These are phyloP conservation scores for Creontiades dilutus DNA, from an alignment of 2,888 invertebrate species.

Conservation along the genomic window DNA sequence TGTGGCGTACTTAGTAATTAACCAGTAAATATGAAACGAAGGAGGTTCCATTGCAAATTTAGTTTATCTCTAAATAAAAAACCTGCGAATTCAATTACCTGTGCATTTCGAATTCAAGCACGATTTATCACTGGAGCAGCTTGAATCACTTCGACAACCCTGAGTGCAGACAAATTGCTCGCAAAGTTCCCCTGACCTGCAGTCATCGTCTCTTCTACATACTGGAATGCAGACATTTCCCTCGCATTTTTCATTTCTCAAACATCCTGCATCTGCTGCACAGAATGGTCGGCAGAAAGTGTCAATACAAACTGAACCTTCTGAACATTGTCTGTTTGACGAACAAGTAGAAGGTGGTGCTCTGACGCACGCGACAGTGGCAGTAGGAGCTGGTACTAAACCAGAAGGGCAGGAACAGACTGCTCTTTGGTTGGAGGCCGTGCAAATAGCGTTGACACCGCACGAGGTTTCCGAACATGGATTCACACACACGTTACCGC, in stretches of 20 bases:
- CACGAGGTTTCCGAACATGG: slow-evolving; percentile 88
- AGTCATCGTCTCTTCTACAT: slow-evolving; percentile 91
- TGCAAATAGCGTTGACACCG: slow-evolving; percentile 90
- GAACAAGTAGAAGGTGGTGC: slow-evolving; percentile 87
- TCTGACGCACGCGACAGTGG: slow-evolving; percentile 89
- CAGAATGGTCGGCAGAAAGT: slow-evolving; percentile 86
- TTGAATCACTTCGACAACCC: slow-evolving; percentile 90
- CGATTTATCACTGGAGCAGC: slow-evolving; percentile 86
- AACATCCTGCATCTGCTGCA: slow-evolving; percentile 86
- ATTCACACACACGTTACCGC: slow-evolving; percentile 88
- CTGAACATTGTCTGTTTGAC: slow-evolving; percentile 87
- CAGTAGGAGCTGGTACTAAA: slow-evolving; percentile 92
- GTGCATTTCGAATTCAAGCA: slow-evolving; percentile 89
- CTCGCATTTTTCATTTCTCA: slow-evolving; percentile 90
- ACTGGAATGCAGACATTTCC: slow-evolving; percentile 90
- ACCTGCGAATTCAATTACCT: slow-evolving; percentile 16
- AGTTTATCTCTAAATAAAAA: not conserved
- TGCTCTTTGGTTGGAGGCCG: slow-evolving; percentile 89
- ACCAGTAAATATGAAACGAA: no score
- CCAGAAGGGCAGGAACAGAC: slow-evolving; percentile 88
- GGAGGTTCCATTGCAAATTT: no score
- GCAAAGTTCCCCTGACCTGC: slow-evolving; percentile 92
- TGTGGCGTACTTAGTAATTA: no score
- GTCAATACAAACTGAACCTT: slow-evolving; percentile 85
- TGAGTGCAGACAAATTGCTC: slow-evolving; percentile 87